Conservation (phyloP, 2,888 invertebrate species). For the Phoronis australis region DNA sequence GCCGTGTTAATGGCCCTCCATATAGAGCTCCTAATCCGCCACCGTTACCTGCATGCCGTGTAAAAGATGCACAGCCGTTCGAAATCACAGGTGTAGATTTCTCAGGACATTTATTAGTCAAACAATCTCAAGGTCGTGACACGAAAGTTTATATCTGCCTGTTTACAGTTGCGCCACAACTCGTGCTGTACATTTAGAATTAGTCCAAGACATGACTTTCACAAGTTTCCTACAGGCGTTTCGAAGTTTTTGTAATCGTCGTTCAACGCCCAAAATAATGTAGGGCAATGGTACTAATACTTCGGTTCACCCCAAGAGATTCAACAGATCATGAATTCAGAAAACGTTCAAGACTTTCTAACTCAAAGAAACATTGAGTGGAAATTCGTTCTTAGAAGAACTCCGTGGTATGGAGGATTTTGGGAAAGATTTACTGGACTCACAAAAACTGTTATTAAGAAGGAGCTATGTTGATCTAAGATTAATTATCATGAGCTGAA, state of each 20-base stretch:
- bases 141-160: conserved; percentile 14
- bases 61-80: conserved; percentile 9
- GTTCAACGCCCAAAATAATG: conserved; percentile 11
- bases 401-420: conserved; percentile 18
- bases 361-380: conserved; percentile 7
- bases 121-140: background rate
- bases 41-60: conserved; percentile 9
- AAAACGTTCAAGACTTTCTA: conserved; percentile 6
- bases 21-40: conserved; percentile 10
- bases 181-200: conserved; percentile 16
- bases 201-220: conserved; percentile 7
- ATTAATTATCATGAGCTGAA: conserved; percentile 9
- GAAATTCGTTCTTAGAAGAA: conserved; percentile 15
- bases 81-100: conserved; percentile 15
- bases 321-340: background rate
- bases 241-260: conserved; percentile 11
- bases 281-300: conserved; percentile 16
- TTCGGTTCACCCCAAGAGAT: conserved; percentile 8
- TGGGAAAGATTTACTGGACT: conserved; percentile 16
- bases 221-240: conserved; percentile 13
- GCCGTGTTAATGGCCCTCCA: conserved; percentile 9
- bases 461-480: conserved; percentile 7
- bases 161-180: conserved; percentile 15
- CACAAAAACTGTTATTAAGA: conserved; percentile 12
- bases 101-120: conserved; percentile 9